These are phyloP conservation scores for Leptinotarsa texana DNA, from an alignment of 1,140 invertebrate species.

Conservation along the genomic window DNA sequence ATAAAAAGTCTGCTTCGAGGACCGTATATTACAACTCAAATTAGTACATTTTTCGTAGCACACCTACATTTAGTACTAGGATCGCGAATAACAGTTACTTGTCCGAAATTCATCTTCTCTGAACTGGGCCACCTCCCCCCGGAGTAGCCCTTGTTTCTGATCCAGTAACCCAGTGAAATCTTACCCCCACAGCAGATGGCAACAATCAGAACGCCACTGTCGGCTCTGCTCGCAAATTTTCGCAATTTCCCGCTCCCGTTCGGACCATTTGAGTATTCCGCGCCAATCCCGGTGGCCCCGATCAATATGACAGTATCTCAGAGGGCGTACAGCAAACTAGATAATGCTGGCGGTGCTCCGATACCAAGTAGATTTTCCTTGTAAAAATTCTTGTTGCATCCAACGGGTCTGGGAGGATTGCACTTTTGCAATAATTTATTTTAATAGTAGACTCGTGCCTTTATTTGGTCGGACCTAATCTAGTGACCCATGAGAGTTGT, in stretches of 20 bases:
- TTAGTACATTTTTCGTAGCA: too few relatives aligned
- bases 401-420: too few relatives aligned
- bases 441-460: too few relatives aligned
- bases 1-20: too few relatives aligned
- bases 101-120: too few relatives aligned
- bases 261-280: conserved; percentile 30
- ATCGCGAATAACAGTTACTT: too few relatives aligned
- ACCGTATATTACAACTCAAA: too few relatives aligned
- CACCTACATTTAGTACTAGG: too few relatives aligned
- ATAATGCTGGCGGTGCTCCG: background rate
- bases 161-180: background rate
- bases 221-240: background rate
- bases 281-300: conserved; percentile 25
- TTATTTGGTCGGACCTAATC: background rate
- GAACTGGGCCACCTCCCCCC: too few relatives aligned
- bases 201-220: conserved; percentile 13
- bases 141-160: background rate
- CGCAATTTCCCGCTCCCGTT: conserved; percentile 11
- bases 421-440: too few relatives aligned
- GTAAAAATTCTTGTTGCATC: too few relatives aligned
- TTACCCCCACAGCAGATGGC: background rate
- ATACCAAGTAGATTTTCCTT: background rate
- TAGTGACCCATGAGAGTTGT: conserved; percentile 10
- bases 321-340: conserved; percentile 25
- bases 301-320: conserved; percentile 29